Evolutionary conservation across 2,113 vertebrate species (phyloP).

Genomic region (Budorcas taxicolor): DNA sequence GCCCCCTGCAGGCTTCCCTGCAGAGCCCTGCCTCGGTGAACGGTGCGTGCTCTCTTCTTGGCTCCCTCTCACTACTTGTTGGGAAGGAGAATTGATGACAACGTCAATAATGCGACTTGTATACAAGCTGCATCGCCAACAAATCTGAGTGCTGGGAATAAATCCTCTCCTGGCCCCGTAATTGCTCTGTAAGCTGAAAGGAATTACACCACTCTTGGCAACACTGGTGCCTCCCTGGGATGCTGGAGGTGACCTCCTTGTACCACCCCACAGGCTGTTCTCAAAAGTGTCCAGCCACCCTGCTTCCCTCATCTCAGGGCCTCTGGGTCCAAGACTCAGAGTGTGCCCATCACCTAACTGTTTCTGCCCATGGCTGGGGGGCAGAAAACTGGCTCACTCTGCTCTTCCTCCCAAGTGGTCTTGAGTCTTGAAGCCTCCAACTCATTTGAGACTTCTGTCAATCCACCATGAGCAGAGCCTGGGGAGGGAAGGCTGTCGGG

Average conservation of each 20-base stretch:
- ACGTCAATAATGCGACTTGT: constrained; percentile 74
- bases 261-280: not conserved
- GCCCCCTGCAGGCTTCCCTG: not conserved
- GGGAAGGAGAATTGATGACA: constrained; percentile 73
- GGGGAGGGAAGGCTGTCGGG: not conserved
- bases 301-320: accelerated
- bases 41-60: not conserved
- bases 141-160: constrained; percentile 47
- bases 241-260: not conserved
- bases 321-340: not conserved
- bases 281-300: not conserved
- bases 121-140: constrained; percentile 63
- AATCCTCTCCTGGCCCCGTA: constrained; percentile 58
- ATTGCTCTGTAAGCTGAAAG: constrained; percentile 68
- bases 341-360: not conserved
- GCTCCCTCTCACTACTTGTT: constrained; percentile 53
- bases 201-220: constrained; percentile 63
- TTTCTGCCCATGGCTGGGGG: not conserved
- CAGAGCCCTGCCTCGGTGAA: accelerated
- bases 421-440: not conserved
- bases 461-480: accelerated
- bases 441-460: not conserved
- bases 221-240: constrained; percentile 24
- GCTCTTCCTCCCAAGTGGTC: not conserved
- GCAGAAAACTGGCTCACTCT: not conserved